Evolutionary conservation across 2,888 invertebrate species (phyloP), one percentile per base, ranked within the genome.

Genomic region (Heliconius sara): DNA sequence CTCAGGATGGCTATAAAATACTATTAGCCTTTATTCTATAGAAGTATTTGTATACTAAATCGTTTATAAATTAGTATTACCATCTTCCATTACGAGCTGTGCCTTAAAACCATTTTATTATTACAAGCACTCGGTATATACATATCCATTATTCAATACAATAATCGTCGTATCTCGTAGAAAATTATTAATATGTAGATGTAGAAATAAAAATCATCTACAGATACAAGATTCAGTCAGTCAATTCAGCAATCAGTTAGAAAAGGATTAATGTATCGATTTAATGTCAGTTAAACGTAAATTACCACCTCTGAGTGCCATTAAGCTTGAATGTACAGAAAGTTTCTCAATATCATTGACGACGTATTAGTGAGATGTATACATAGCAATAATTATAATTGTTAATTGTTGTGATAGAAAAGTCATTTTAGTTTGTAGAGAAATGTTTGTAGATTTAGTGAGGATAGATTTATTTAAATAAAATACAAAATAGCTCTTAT

Each of bases 1-100:
- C 81, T 96, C 97, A 25, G 97, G 97, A 2, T 97, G 97, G 97
- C 95, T 97, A 78, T 97, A 79, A 66, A 60, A 43, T 66, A 52
- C 13, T 67, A 43, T 27, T 43, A 16, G 63, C 6, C 34, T 27
- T 52, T 52, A 19, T 39, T 16, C 22, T 39, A 65, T 63, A 30
- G 25, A n/a, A 30, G 9, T 27, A 71, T 10, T 22, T 70, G 25
- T 71, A 71, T 27, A 52, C 52, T 72, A 16, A 52, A 52, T 52
- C 9, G 25, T 19, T 13, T 63, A 43, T 25, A 10, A 63, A 75
- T 16, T 43, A 65, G 65, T 84, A 43, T 39, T 43, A 75, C 75
- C 43, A 22, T 47, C 22, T 75, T 65, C 65, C 75, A 43, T 52
- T 75, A 75, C 9, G 47, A 75, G 43, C 12, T 66, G 75, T 75